These are phyloP conservation scores for Embidobia sp. DNA, from an alignment of 2,888 invertebrate genomes.

Conservation along the genomic window DNA sequence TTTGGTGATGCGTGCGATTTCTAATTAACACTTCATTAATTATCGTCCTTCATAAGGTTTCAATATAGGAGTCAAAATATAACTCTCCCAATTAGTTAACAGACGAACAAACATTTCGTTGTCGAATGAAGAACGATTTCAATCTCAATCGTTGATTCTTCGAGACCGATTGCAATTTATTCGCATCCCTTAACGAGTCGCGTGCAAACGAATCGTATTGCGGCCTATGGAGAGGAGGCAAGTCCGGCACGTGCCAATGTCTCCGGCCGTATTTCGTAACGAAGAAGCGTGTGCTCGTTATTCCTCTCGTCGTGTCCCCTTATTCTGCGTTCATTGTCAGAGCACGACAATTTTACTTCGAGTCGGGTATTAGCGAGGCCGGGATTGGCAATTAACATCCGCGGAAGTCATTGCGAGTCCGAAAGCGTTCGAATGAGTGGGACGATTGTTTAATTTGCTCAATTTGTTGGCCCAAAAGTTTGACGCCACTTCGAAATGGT, in stretches of 20 bases:
- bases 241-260: slow-evolving; percentile 70
- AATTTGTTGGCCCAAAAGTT: slow-evolving; percentile 15
- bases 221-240: slow-evolving; percentile 47
- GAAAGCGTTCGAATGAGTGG: neutral
- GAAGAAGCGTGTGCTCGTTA: slow-evolving; percentile 71
- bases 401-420: slow-evolving; percentile 35
- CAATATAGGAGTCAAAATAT: too few relatives aligned
- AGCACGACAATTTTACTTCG: slow-evolving; percentile 41
- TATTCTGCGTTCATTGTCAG: slow-evolving; percentile 28
- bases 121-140: too few relatives aligned
- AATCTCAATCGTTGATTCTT: neutral
- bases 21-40: too few relatives aligned
- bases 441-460: slow-evolving; percentile 25
- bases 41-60: too few relatives aligned
- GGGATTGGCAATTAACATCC: slow-evolving; percentile 52
- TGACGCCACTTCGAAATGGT: too few relatives aligned
- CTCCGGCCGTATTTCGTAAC: slow-evolving; percentile 67
- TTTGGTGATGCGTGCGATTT: too few relatives aligned
- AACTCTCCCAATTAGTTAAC: too few relatives aligned
- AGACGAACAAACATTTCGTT: too few relatives aligned
- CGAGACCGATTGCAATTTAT: slow-evolving; percentile 16
- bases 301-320: slow-evolving; percentile 40
- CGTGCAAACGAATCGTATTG: slow-evolving; percentile 42
- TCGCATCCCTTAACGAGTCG: slow-evolving; percentile 17
- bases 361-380: slow-evolving; percentile 21